Conservation (phyloP, 2,888 invertebrate species). For the Allygus modestus region DNA sequence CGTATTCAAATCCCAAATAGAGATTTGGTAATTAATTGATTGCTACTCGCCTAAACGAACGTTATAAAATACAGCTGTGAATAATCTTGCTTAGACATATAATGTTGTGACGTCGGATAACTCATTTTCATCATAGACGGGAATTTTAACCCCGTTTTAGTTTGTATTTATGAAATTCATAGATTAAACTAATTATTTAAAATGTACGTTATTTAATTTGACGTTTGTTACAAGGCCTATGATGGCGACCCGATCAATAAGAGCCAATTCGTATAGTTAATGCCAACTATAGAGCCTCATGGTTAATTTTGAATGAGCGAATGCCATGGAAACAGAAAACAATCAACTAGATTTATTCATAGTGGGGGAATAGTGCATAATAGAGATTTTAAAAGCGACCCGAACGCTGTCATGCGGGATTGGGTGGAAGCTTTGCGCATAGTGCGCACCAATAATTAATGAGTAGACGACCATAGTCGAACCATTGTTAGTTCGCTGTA, state of each 20-base stretch:
- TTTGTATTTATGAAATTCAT: too few relatives aligned
- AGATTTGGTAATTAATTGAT: too few relatives aligned
- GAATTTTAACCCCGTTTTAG: too few relatives aligned
- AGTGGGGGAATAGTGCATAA: slow-evolving; percentile 54
- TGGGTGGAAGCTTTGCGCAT: slow-evolving; percentile 50
- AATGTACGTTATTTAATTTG: too few relatives aligned
- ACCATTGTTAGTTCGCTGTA: slow-evolving; percentile 51
- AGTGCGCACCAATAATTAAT: slow-evolving; percentile 60
- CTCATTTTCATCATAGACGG: too few relatives aligned
- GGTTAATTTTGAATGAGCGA: slow-evolving; percentile 34
- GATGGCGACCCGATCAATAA: slow-evolving; percentile 6
- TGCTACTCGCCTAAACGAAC: too few relatives aligned
- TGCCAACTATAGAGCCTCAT: slow-evolving; percentile 6
- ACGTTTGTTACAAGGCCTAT: too few relatives aligned
- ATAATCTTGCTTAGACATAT: too few relatives aligned
- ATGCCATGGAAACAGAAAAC: slow-evolving; percentile 41
- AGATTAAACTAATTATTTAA: too few relatives aligned
- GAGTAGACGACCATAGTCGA: slow-evolving; percentile 42
- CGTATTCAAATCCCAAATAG: too few relatives aligned
- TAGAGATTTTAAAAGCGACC: slow-evolving; percentile 57
- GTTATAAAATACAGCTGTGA: too few relatives aligned
- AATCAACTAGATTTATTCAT: slow-evolving; percentile 59
- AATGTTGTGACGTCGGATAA: too few relatives aligned
- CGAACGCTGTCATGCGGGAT: slow-evolving; percentile 47
- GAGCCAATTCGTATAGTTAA: neutral